Conservation (phyloP, 2,888 invertebrate genomes). For the Noctua comes region DNA sequence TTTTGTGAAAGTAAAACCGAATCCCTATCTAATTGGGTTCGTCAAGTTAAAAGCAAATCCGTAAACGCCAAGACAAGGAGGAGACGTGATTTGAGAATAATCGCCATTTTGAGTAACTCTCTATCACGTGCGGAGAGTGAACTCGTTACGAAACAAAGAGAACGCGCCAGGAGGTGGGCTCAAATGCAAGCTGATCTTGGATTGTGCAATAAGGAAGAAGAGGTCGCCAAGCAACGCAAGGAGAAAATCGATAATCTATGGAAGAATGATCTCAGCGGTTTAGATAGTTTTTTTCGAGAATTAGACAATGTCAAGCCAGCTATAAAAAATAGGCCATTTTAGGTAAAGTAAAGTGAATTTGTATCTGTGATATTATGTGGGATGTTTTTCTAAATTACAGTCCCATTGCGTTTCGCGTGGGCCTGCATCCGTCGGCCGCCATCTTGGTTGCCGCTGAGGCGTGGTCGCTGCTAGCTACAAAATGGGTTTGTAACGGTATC, state of each 20-base stretch:
- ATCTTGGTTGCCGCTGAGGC: slow-evolving; percentile 91
- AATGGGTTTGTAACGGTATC: slow-evolving; percentile 91
- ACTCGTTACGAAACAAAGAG: slow-evolving; percentile 91
- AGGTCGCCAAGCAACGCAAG: slow-evolving; percentile 82
- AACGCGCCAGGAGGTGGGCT: slow-evolving; percentile 91
- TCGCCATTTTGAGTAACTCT: slow-evolving; percentile 92
- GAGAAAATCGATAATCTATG: slow-evolving; percentile 88
- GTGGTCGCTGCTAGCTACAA: slow-evolving; percentile 91
- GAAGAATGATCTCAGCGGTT: slow-evolving; percentile 91
- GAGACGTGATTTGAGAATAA: slow-evolving; percentile 91
- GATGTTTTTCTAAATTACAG: slow-evolving; percentile 90
- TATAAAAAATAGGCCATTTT: slow-evolving; percentile 75
- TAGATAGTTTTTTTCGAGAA: slow-evolving; percentile 92
- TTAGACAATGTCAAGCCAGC: slow-evolving; percentile 91
- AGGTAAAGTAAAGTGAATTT: slow-evolving; percentile 83
- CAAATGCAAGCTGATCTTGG: slow-evolving; percentile 89
- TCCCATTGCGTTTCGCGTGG: slow-evolving; percentile 91
- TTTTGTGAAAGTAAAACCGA: slow-evolving; percentile 90
- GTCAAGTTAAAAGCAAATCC: slow-evolving; percentile 91
- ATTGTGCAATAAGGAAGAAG: slow-evolving; percentile 86
- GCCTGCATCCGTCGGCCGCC: slow-evolving; percentile 89
- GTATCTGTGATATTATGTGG: slow-evolving; percentile 89
- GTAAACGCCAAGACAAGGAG: slow-evolving; percentile 89
- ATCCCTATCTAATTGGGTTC: slow-evolving; percentile 92
- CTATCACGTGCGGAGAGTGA: slow-evolving; percentile 91